Evolutionary conservation across 2,888 invertebrate genomes (phyloP), one percentile per base, ranked within the genome.

Genomic region (Ophion costatus): DNA sequence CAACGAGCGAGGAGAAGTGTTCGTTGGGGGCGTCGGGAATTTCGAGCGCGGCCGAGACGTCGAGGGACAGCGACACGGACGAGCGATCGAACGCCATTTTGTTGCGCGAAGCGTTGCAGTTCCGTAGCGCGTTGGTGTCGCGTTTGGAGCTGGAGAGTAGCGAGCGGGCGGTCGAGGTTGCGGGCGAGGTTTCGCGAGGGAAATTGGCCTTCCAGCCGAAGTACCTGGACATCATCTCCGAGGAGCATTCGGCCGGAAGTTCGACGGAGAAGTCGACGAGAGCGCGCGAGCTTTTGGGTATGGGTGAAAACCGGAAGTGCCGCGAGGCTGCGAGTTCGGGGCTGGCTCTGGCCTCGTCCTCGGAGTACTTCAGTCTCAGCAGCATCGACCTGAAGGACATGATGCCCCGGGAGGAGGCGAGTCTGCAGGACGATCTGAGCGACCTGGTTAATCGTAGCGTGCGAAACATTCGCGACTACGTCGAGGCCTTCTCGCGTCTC

Each of bases 181-280:
- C n/a, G 33, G 77, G 81, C 59, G 64, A 33, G 42, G 86, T 84
- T 14, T 76, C 83, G 4, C 51, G 51, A 3, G 17, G 17, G 17
- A 51, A 51, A 5, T 51, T 51, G 51, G 17, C 51, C 0, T 89
- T 88, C 42, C 87, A 88, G 75, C 84, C 89, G 0, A 90, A 91
- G 10, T 29, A 88, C 0, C 64, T 92, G 42, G 92, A 92, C 42
- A 90, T 91, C 64, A 91, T 92, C 61, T 87, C 89, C 0, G 91
- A 92, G 78, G 91, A 92, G 75, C 90, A 91, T n/a, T 89, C 91
- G 22, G 87, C 87, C 1, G 88, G 88, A 29, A 89, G 89, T 66
- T 89, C 89, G 0, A 89, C 86, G 0, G 90, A 90, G 56, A 88
- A 70, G 38, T 85, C 82, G n/a, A 80, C 29, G 5, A 82, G 77